Evolutionary conservation across 2,888 invertebrate species (phyloP), one percentile per base, ranked within the genome.

Genomic region (Unio delphinus): DNA sequence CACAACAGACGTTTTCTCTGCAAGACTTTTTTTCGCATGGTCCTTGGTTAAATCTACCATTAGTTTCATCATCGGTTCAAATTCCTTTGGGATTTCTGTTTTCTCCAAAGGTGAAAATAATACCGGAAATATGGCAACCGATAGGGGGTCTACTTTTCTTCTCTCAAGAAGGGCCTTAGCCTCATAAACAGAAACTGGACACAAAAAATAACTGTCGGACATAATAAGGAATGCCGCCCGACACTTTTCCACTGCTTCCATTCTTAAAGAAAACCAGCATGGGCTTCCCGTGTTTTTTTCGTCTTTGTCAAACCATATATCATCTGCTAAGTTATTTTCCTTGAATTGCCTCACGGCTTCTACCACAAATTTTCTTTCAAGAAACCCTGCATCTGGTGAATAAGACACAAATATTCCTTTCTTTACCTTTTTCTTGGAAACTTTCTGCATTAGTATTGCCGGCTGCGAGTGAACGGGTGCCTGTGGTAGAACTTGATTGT

Each of bases 221-320:
- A 89, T 64, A 65, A 89, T 75, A 23, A 89, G 63, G 54, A 89
- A 75, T 8, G 87, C 87, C 15, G 88, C 89, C 56, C 82, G 72
- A 72, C 89, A 89, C 74, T 83, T 84, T 68, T 89, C 89, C 17
- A 84, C 86, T 4, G 88, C 86, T 73, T 89, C 89, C 86, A 89
- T 84, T n/a, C 89, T 72, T 67, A 83, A 64, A 5, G 88, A 87
- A 73, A 89, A 88, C 89, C 89, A 89, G 67, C 86, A 85, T 6
- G 89, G 87, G 70, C 83, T 88, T 73, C 87, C 88, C 1, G 85
- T 88, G 67, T 82, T 84, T 56, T 83, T 83, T 72, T 89, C 89
- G 75, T 89, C 89, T 70, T 87, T 87, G 70, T 89, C 89, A 79
- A 89, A 89, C 89, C 89, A 89, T 55, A 89, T 83, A 72, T 88